phyloP scores from a whole-genome alignment of 2,888 invertebrate species.

The Nephrocerus scutellatus region DNA sequence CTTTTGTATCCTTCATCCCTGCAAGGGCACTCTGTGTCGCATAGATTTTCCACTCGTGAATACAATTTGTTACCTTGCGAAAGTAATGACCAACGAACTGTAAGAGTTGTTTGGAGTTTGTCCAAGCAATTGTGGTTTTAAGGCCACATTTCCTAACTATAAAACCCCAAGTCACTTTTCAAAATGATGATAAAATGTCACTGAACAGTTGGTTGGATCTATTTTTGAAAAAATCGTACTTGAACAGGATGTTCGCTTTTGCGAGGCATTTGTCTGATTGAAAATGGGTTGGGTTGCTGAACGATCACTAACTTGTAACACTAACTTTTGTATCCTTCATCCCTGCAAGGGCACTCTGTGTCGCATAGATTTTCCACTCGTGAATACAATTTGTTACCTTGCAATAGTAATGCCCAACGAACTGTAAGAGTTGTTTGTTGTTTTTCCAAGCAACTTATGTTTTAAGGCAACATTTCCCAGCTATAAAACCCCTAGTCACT shows the following conservation, averaged over 20 bases:
- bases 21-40: slow-evolving; percentile 26
- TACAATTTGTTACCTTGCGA: slow-evolving; percentile 26
- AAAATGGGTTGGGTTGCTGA: too few relatives aligned
- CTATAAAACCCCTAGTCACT: neutral
- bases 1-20: slow-evolving; percentile 7
- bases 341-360: slow-evolving; percentile 19
- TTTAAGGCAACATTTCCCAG: too few relatives aligned
- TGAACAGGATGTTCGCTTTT: slow-evolving; percentile 20
- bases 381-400: slow-evolving; percentile 23
- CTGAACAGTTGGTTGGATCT: slow-evolving; percentile 18
- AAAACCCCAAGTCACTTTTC: slow-evolving; percentile 4
- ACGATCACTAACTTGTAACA: too few relatives aligned
- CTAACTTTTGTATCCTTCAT: too few relatives aligned
- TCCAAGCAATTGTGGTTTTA: neutral
- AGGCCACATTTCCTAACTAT: too few relatives aligned
- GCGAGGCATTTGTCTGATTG: slow-evolving; percentile 25
- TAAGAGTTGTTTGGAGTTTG: neutral
- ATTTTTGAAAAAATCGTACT: slow-evolving; percentile 18
- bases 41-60: slow-evolving; percentile 3
- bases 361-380: slow-evolving; percentile 14
- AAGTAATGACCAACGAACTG: slow-evolving; percentile 14
- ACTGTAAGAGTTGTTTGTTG: neutral
- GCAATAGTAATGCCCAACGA: too few relatives aligned
- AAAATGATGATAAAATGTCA: slow-evolving; percentile 21
- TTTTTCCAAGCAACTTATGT: neutral